A percentile compares a stretch with the other conserved stretches of the same genome.
These are phyloP conservation scores for Bombus pascuorum DNA, from an alignment of 1,140 invertebrate genomes.

Conservation along the genomic window DNA sequence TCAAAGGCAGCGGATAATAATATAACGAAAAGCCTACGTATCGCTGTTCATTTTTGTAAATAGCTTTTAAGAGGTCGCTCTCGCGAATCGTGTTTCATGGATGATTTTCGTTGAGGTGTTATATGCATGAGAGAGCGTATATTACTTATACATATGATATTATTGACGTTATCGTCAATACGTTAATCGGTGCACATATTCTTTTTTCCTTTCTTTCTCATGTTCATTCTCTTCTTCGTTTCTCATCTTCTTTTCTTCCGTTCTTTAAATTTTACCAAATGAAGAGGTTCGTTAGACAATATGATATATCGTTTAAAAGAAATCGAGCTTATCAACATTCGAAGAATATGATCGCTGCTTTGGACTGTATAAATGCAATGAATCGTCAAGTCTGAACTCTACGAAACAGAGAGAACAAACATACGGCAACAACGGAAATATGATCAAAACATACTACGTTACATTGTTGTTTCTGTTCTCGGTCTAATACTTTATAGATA, in stretches of 20 bases:
- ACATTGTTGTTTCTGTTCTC: conserved; percentile 74
- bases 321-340: conserved; percentile 55
- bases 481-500: conserved; percentile 69
- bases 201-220: not conserved
- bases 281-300: conserved; percentile 33
- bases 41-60: conserved; percentile 73
- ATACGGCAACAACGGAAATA: not conserved
- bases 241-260: conserved; percentile 12
- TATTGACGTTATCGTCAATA: conserved; percentile 36
- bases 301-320: conserved; percentile 37
- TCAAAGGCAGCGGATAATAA: conserved; percentile 38
- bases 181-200: conserved; percentile 52
- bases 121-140: conserved; percentile 17
- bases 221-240: not conserved
- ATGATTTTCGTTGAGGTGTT: conserved; percentile 32
- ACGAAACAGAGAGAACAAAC: conserved; percentile 1
- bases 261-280: conserved; percentile 25
- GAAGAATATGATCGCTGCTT: conserved; percentile 16
- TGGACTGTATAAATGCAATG: conserved; percentile 14
- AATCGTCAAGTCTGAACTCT: conserved; percentile 33
- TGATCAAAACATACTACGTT: conserved; percentile 20
- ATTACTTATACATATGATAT: conserved; percentile 23
- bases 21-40: conserved; percentile 43
- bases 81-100: conserved; percentile 48
- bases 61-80: conserved; percentile 69